Base-by-base conservation (phyloP, 2,797 vertebrate species). In the Pogoniulus pusillus region DNA sequence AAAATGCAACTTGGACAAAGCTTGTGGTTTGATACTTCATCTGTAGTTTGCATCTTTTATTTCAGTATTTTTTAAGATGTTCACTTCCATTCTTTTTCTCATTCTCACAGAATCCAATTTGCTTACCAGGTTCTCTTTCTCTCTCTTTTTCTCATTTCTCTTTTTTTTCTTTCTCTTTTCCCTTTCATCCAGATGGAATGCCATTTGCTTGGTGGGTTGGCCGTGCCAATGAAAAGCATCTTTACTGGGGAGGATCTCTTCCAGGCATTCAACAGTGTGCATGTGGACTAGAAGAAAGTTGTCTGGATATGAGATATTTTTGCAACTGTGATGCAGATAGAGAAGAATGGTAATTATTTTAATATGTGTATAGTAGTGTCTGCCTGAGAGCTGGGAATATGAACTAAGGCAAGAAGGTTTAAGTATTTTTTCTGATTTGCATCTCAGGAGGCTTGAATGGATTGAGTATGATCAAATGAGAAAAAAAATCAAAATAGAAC, bases 181-280 rank as follows among this genome's bases (percentile, higher is more conserved):
- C 82, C 86, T 92, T 77, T 90, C 77, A 96, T 98, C 82, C 97
- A 99, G 99, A 98, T 94, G 99, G 99, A 78, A 96, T 96, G 18
- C 99, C 99, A 16, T 97, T 99, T 94, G 98, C 98, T 81, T 99
- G 99, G 99, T 99, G 99, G 99, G 94, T 99, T 94, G 99, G 99
- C 92, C 97, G 98, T 74, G 97, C 97, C 29, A 98, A 98, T 53
- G 98, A 99, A 96, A 98, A 96, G 72, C 98, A 98, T 68, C 98
- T 98, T 59, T 99, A 99, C 96, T 99, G 99, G 99, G 99, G 98
- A 57, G 99, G 98, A 41, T 98, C 98, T 66, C 97, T 98, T 86
- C 99, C 99, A 1, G 98, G 98, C 60, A 97, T 98, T 16, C 99
- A 99, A 88, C 98, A 99, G 92, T 99, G 99, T 91, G 98, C 98